Conservation (phyloP, 2,888 invertebrate species). For the Mesorhabditis sp. region DNA sequence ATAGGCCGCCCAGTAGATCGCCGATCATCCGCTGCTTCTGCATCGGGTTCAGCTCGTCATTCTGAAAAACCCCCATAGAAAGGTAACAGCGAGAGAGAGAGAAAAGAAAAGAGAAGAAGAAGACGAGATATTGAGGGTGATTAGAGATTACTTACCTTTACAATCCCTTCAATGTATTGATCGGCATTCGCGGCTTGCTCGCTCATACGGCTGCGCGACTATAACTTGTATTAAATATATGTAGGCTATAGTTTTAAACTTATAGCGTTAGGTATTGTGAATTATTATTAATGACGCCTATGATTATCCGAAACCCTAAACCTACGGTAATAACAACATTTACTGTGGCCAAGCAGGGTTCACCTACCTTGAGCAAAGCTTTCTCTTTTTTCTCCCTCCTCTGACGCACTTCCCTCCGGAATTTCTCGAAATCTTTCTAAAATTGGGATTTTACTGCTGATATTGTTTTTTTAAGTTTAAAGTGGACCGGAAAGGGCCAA, state of each 20-base stretch:
- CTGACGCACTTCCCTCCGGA: not conserved
- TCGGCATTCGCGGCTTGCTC: not conserved
- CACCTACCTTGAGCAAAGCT: not conserved
- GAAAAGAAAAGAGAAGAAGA: no score
- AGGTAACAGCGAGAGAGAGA: no score
- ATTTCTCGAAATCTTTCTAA: not conserved
- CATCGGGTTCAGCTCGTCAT: not conserved
- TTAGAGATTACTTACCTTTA: not conserved
- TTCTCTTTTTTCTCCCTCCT: not conserved
- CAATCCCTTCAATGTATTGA: not conserved
- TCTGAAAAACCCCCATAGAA: not conserved
- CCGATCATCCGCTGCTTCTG: not conserved
- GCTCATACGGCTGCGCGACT: not conserved
- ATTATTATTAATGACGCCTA: no score
- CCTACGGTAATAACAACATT: no score
- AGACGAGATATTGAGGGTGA: no score
- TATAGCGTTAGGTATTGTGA: no score
- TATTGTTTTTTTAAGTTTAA: not conserved
- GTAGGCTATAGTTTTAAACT: no score
- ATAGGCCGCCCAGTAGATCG: not conserved
- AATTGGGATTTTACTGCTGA: not conserved
- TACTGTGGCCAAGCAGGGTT: not conserved
- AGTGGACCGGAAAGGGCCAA: no score
- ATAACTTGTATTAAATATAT: not conserved
- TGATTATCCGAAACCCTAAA: no score